Base-by-base conservation (phyloP, 2,797 vertebrate species). In the Bovichtus diacanthus region DNA sequence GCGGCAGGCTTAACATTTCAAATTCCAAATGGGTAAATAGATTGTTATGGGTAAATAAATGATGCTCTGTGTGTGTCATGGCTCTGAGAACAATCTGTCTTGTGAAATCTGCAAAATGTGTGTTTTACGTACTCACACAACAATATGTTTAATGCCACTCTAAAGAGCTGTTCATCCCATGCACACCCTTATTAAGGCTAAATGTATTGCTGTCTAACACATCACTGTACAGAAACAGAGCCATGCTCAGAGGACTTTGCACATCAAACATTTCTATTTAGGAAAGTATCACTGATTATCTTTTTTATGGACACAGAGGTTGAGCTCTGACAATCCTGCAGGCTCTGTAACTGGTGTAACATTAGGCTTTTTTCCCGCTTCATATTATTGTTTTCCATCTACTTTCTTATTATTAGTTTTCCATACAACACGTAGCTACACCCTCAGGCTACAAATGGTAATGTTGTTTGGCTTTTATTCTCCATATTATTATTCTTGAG, bases 31-130 rank as follows among this genome's bases (percentile, higher is more conserved):
- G 74, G 55, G 38, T 38, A 16, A 34, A 38, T 69, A 68, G 72
- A 66, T n/a, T 82, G 75, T 87, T 86, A 64, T 85, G 70, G 51
- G 67, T 79, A 81, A 82, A 91, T 82, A 82, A 63, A 46, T 11
- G 55, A 80, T 68, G 78, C 29, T 31, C 46, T 55, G 65, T 65
- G 56, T 59, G 63, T 58, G 76, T 67, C 55, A 69, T 16, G 4
- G 44, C 60, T 74, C 44, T 70, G 60, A 76, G 69, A 9, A 34
- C 54, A 73, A 65, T 82, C 58, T 70, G 69, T 68, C 36, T 15
- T 6, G 27, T 51, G 11, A 70, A 84, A 70, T 18, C 38, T 44
- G 21, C 56, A 70, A 69, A 76, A 16, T 1, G 10, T 41, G 50
- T 9, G 12, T 36, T 76, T 65, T 21, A 49, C 36, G 8, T 13